Percentiles rank a stretch among this genome's conserved stretches.
Conservation (phyloP, 2,797 vertebrate species). For the Sarcophilus harrisii region DNA sequence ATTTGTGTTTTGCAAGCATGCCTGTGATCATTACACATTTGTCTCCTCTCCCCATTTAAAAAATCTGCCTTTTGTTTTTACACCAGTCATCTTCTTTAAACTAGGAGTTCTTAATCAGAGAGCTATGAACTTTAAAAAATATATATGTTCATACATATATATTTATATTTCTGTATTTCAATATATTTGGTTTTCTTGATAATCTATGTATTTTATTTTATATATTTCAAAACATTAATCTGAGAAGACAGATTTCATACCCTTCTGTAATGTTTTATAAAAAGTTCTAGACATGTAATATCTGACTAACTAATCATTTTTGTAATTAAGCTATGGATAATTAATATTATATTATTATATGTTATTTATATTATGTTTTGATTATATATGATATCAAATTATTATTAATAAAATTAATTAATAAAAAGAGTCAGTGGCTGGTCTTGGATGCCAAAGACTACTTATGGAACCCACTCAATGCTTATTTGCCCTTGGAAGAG, state of each 20-base stretch:
- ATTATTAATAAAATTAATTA: neutral
- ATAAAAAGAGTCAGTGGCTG: neutral
- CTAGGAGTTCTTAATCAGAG: neutral
- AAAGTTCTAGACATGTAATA: neutral
- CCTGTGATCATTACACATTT: neutral
- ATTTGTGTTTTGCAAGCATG: conserved; percentile 9
- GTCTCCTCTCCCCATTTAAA: conserved; percentile 27
- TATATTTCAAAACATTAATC: neutral
- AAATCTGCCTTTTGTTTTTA: neutral
- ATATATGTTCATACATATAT: neutral
- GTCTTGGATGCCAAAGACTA: neutral
- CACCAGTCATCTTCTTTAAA: neutral
- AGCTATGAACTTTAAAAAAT: neutral
- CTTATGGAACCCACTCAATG: neutral
- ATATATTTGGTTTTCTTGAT: neutral
- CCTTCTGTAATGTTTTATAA: neutral
- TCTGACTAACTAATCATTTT: neutral
- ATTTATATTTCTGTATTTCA: neutral
- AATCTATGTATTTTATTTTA: neutral
- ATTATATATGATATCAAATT: no score
- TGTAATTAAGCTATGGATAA: no score
- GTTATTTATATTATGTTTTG: no score
- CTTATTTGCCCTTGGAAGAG: neutral
- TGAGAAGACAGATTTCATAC: neutral
- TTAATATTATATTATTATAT: no score